Conservation (phyloP, 1,140 invertebrate species). For the Spodoptera litura region DNA sequence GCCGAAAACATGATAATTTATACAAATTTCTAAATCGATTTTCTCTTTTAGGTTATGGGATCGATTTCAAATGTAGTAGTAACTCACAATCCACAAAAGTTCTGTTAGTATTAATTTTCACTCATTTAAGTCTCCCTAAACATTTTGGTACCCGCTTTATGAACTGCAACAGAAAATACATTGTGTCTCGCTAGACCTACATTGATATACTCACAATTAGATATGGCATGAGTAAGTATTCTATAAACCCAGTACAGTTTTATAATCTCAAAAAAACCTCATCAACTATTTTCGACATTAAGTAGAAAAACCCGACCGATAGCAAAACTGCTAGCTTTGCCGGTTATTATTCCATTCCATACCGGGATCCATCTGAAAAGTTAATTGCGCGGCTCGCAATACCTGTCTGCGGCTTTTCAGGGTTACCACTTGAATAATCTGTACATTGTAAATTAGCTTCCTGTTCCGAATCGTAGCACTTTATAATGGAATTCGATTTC, state of each 20-base stretch:
- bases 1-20: no score
- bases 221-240: no score
- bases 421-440: conserved; percentile 35
- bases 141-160: no score
- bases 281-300: neutral
- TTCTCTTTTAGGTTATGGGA: no score
- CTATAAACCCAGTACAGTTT: neutral
- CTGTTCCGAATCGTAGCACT: neutral
- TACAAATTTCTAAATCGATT: no score
- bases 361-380: conserved; percentile 60
- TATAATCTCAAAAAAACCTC: neutral
- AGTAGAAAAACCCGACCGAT: conserved; percentile 40
- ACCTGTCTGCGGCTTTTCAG: conserved; percentile 49
- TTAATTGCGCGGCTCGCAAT: conserved; percentile 59
- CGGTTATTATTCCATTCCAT: conserved; percentile 57
- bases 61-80: no score
- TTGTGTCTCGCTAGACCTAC: no score
- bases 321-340: conserved; percentile 50
- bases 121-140: no score
- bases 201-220: no score
- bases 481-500: neutral
- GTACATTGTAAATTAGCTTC: neutral
- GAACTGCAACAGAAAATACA: no score
- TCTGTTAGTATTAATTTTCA: no score
- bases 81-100: no score